A percentile compares a stretch with the other conserved stretches of the same genome.
phyloP scores from a whole-genome alignment of 2,113 vertebrate species.

The Alexandromys fortis region DNA sequence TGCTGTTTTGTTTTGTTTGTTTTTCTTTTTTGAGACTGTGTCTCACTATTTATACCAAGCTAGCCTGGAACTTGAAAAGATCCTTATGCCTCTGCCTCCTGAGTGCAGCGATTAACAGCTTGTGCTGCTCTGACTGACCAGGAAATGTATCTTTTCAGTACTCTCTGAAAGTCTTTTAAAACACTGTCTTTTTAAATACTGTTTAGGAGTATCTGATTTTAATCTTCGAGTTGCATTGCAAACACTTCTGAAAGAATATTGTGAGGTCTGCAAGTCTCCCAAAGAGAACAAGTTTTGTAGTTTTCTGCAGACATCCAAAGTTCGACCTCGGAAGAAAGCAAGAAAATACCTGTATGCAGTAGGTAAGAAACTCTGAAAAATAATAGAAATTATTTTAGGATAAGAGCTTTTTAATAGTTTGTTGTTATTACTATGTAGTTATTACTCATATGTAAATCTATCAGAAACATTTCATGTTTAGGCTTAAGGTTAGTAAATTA shows the following conservation, averaged over 20 bases:
- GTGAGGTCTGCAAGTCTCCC: conserved; percentile 93
- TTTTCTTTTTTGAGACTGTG: neutral
- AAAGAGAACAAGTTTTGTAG: conserved; percentile 95
- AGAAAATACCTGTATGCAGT: conserved; percentile 98
- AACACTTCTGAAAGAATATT: conserved; percentile 97
- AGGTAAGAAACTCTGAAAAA: conserved; percentile 87
- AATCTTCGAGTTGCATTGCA: conserved; percentile 98
- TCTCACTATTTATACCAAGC: neutral
- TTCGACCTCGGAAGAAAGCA: conserved; percentile 96
- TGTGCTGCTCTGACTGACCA: neutral
- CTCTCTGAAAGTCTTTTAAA: conserved; percentile 53
- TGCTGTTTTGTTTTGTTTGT: neutral
- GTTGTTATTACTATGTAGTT: conserved; percentile 5
- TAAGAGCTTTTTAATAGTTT: conserved; percentile 58
- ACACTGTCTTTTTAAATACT: conserved; percentile 66
- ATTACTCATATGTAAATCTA: conserved; percentile 17
- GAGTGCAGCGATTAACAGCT: neutral
- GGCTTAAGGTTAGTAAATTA: conserved; percentile 48
- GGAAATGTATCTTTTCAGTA: conserved; percentile 27
- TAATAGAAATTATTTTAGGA: conserved; percentile 36
- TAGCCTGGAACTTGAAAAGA: neutral
- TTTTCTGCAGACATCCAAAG: conserved; percentile 92
- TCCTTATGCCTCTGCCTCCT: neutral
- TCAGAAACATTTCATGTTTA: conserved; percentile 36
- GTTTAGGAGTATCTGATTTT: conserved; percentile 94